phyloP scores from a whole-genome alignment of 1,140 invertebrate species.

The Sitophilus oryzae region DNA sequence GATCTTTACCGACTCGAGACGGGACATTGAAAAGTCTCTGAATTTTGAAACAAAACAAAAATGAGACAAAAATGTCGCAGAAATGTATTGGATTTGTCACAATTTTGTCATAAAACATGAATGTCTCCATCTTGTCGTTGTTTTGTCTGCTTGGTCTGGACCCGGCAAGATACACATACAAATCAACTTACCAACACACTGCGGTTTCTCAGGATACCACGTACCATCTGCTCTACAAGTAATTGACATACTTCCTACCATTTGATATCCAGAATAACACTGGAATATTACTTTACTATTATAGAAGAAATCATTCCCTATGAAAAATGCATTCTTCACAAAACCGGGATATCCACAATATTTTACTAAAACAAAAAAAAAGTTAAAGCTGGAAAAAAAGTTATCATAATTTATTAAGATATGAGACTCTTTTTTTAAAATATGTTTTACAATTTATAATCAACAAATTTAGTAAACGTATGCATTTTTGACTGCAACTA shows the following conservation, averaged over 20 bases:
- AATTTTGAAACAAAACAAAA: too few species aligned
- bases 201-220: constrained; percentile 49
- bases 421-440: neutral
- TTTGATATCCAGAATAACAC: constrained; percentile 50
- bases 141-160: too few species aligned
- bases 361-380: constrained; percentile 39
- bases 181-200: constrained; percentile 45
- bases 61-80: too few species aligned
- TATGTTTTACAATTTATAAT: too few species aligned
- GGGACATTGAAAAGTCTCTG: too few species aligned
- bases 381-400: neutral
- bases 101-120: too few species aligned
- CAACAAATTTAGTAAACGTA: too few species aligned
- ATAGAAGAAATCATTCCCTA: constrained; percentile 50
- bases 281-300: constrained; percentile 49
- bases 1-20: too few species aligned
- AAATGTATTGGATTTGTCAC: too few species aligned
- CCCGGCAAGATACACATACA: too few species aligned
- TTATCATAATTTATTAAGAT: neutral
- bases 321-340: constrained; percentile 49
- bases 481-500: too few species aligned
- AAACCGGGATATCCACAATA: constrained; percentile 56
- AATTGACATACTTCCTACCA: constrained; percentile 46
- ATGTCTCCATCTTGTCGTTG: too few species aligned
- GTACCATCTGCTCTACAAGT: constrained; percentile 49